Evolutionary conservation across 2,888 invertebrate genomes (phyloP).

Genomic region (Dichetophora obliterata): DNA sequence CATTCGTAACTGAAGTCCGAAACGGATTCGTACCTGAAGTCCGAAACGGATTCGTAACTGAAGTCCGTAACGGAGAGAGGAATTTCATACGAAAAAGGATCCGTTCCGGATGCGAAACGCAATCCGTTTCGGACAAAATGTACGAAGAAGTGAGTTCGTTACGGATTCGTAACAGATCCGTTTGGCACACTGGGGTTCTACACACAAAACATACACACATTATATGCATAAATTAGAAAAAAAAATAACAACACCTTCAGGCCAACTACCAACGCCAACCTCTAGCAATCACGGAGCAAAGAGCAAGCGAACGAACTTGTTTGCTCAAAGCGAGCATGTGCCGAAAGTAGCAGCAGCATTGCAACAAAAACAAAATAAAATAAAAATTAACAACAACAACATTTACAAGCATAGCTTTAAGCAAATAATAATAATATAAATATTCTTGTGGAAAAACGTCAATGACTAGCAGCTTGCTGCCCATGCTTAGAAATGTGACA

Average conservation of each 20-base stretch:
- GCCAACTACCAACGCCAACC: not conserved
- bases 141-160: too few species aligned
- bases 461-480: not conserved
- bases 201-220: not conserved
- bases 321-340: not conserved
- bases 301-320: not conserved
- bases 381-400: not conserved
- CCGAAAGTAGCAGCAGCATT: not conserved
- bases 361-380: too few species aligned
- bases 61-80: too few species aligned
- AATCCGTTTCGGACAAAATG: too few species aligned
- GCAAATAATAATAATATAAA: not conserved
- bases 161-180: too few species aligned
- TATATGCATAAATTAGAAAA: not conserved
- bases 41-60: too few species aligned
- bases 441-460: not conserved
- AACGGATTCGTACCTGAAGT: too few species aligned
- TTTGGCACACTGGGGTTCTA: too few species aligned
- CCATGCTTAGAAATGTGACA: constrained; percentile 21
- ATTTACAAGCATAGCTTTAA: not conserved
- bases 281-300: not conserved
- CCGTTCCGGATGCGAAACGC: too few species aligned
- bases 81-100: too few species aligned
- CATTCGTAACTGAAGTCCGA: too few species aligned
- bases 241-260: not conserved